Conservation (phyloP, 2,888 invertebrate genomes). For the Hypselothyrea guttata region DNA sequence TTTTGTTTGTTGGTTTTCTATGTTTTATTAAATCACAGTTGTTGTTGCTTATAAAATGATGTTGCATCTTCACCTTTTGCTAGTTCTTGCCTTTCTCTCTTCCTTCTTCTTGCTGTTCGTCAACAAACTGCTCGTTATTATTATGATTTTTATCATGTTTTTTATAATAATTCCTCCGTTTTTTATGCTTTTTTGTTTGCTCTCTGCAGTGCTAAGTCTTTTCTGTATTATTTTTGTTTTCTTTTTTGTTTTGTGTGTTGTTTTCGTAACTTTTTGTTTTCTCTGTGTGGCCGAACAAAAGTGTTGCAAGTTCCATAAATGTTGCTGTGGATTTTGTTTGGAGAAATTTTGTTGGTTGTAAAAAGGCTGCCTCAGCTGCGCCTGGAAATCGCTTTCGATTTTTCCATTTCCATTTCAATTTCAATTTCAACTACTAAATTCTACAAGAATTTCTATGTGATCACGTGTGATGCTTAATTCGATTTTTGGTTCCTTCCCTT, state of each 20-base stretch:
- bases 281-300: constrained; percentile 50
- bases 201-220: constrained; percentile 77
- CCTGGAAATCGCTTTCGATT: constrained; percentile 33
- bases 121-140: constrained; percentile 37
- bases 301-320: not conserved
- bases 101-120: constrained; percentile 33
- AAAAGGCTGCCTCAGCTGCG: constrained; percentile 49
- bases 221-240: constrained; percentile 35
- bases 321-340: not conserved
- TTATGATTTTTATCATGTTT: constrained; percentile 18
- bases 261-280: too few relatives aligned
- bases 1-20: constrained; percentile 45
- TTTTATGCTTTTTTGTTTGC: constrained; percentile 14
- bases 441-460: constrained; percentile 64
- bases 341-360: constrained; percentile 24
- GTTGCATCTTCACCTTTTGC: constrained; percentile 34
- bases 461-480: constrained; percentile 63
- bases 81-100: constrained; percentile 11
- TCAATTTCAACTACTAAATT: constrained; percentile 30
- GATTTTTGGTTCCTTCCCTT: constrained; percentile 37
- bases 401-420: constrained; percentile 1
- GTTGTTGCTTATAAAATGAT: constrained; percentile 76
- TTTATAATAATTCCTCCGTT: constrained; percentile 5
- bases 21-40: constrained; percentile 68
- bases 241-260: too few relatives aligned